Base-by-base conservation (phyloP, 2,113 vertebrate genomes). In the Barbus barbus region DNA sequence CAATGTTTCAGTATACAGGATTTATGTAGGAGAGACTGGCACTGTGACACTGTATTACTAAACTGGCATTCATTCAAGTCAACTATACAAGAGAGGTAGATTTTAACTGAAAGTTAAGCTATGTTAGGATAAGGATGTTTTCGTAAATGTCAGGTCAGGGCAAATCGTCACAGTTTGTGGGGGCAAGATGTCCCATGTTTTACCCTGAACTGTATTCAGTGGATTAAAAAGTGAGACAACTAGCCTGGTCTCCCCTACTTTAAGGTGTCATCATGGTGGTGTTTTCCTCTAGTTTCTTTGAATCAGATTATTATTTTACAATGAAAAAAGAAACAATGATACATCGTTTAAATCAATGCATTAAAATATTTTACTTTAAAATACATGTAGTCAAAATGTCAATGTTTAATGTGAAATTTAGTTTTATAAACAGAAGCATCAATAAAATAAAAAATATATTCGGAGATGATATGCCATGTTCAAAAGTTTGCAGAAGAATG, bases 401-500 rank as follows among this genome's bases (percentile, higher is more conserved):
- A 77, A 13, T 53, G 75, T 77, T 77, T 36, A 36, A n/a, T 33
- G 9, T 58, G 5, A n/a, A n/a, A 56, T 56, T 56, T 5, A 56
- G 5, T 38, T 58, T 38, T 24, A 61, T 41, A 78, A 61, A 61
- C n/a, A 78, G 36, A 26, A 61, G 14, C 13, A 26, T 14, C 16
- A 18, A 44, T 72, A 24, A n/a, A 72, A 33, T 5, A 2, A 24
- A 58, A 76, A 51, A 26, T 20, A 31, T 16, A 36, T 76, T 76
- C 11, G 36, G 26, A 20, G 28, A n/a, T 5, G 0, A 76, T 33
- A 56, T n/a, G 20, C 9, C 74, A 58, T 38, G 11, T 77, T 77
- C 16, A 58, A 56, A 36, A 63, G 56, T 48, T 48, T 74, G 18
- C 53, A 41, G 71, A 63, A 76, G 56, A 79, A 60, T 41, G 12